Base-by-base conservation (phyloP, 2,888 invertebrate genomes). In the Achlya flavicornis region DNA sequence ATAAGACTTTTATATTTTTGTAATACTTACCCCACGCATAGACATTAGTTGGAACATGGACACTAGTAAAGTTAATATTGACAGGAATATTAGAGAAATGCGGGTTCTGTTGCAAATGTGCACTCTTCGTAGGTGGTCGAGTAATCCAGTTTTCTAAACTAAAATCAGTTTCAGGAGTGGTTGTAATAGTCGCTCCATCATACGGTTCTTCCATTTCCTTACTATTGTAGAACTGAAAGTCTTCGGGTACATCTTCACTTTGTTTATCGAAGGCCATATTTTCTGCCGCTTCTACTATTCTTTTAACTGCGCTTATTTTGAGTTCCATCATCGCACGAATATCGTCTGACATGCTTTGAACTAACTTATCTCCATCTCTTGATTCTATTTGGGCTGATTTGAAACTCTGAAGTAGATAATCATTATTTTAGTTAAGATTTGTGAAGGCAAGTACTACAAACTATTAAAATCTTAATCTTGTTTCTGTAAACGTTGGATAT, bases 21-120 rank as follows among this genome's bases (percentile, higher is more conserved):
- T 53, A 32, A 71, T 68, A 79, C 90, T 86, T 92, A 97, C 97
- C 97, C 95, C 97, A 95, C 82, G 98, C 98, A 88, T 97, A 99
- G 66, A 99, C 98, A 89, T 98, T 99, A 68, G 98, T 98, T 43
- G 99, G 99, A 61, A 99, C 98, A 87, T 99, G 99, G 57, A 99
- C 98, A 69, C 98, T 97, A 82, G 98, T 98, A 84, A 96, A 95
- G 83, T 95, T 97, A 57, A 95, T 95, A 85, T 97, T 98, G 38
- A 97, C 96, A 38, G 95, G 95, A 69, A 96, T 96, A 81, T 97
- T 95, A 72, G 96, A 97, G 88, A 98, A 98, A 81, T 97, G 97
- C 46, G 95, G 91, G 85, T 96, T 97, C 74, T 95, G 94, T 66
- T 94, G 95, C 67, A 97, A 88, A 61, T 95, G 95, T 68, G 96